These are phyloP conservation scores for Drosophila putrida DNA, from an alignment of 2,888 invertebrate species.

Conservation along the genomic window DNA sequence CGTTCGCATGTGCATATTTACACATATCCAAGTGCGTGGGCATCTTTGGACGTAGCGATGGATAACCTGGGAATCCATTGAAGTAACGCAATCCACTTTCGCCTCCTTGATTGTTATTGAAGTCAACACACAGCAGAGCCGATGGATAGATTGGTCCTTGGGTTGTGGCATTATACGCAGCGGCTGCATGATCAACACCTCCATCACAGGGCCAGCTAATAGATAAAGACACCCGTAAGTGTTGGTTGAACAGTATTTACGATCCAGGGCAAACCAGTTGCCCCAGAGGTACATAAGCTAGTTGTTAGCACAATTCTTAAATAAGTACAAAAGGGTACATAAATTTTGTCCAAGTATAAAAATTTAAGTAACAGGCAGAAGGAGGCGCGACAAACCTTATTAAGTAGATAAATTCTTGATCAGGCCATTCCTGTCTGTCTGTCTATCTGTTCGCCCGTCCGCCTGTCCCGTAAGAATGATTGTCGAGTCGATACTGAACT, in stretches of 20 bases:
- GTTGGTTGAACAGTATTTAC: not conserved
- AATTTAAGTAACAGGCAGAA: no score
- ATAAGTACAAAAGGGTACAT: no score
- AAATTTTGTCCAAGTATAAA: no score
- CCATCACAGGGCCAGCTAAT: conserved; percentile 61
- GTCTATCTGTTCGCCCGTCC: no score
- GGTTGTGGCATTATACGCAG: conserved; percentile 30
- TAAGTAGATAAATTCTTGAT: no score
- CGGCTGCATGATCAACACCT: conserved; percentile 58
- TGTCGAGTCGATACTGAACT: no score
- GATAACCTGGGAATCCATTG: conserved; percentile 44
- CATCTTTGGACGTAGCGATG: conserved; percentile 31
- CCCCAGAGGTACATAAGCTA: not conserved
- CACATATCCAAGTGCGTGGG: conserved; percentile 57
- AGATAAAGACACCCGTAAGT: not conserved
- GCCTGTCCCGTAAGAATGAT: no score
- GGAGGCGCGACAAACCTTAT: no score
- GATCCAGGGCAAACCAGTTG: conserved; percentile 1
- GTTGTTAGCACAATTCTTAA: not conserved
- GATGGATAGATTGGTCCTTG: conserved; percentile 35
- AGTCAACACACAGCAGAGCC: conserved; percentile 44
- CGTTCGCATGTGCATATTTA: conserved; percentile 68
- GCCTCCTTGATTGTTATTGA: conserved; percentile 46
- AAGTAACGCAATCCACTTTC: conserved; percentile 47
- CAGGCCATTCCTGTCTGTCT: no score